A percentile compares a stretch with the other conserved stretches of the same genome.
Conservation (phyloP, 1,140 invertebrate genomes). For the Copidosoma floridanum region DNA sequence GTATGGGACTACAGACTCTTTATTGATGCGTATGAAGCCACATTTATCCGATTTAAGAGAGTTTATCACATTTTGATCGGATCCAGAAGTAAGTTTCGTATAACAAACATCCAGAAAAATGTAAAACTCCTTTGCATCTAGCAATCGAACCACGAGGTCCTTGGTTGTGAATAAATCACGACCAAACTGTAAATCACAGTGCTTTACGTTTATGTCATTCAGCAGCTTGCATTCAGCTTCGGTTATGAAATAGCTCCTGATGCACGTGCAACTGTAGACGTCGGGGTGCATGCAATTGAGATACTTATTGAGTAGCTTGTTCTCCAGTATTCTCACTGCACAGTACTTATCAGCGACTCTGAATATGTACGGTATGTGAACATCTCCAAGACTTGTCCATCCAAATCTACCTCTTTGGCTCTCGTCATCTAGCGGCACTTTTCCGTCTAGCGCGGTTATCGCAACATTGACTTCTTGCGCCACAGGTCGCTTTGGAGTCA, state of each 20-base stretch:
- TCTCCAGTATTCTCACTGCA: conserved; percentile 87
- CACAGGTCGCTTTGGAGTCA: conserved; percentile 28
- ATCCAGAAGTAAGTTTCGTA: conserved; percentile 69
- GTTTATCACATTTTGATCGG: conserved; percentile 59
- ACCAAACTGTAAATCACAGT: conserved; percentile 89
- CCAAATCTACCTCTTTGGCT: conserved; percentile 84
- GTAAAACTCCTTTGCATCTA: conserved; percentile 87
- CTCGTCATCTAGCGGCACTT: conserved; percentile 67
- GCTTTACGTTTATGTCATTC: conserved; percentile 90
- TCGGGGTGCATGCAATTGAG: conserved; percentile 78
- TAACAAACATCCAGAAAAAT: conserved; percentile 87
- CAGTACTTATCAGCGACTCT: conserved; percentile 82
- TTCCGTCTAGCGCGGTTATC: conserved; percentile 43
- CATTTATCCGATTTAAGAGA: conserved; percentile 71
- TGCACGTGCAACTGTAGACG: conserved; percentile 83
- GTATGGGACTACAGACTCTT: conserved; percentile 91
- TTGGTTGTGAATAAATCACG: conserved; percentile 84
- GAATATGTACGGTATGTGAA: conserved; percentile 84
- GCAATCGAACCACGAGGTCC: conserved; percentile 83
- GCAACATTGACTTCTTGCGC: too few relatives aligned
- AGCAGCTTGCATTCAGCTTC: conserved; percentile 84
- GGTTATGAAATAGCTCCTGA: conserved; percentile 91
- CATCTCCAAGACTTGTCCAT: conserved; percentile 82
- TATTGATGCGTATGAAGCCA: conserved; percentile 92
- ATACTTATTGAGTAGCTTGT: conserved; percentile 82